Evolutionary conservation across 2,113 vertebrate species (phyloP), one percentile per base, ranked within the genome.

Genomic region (Hippocampus barbouri): DNA sequence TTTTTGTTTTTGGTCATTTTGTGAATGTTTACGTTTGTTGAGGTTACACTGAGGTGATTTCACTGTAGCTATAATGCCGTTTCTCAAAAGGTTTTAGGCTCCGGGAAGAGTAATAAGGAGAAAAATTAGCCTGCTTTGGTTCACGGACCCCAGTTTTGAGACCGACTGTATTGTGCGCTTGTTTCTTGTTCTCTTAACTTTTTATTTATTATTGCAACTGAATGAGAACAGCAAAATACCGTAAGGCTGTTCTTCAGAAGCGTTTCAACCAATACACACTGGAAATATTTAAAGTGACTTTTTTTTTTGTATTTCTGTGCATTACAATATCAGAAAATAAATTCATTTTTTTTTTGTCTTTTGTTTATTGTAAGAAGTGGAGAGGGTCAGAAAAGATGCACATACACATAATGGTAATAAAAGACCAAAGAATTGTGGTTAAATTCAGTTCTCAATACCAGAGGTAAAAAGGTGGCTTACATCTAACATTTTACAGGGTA

Each of bases 361-460:
- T 84, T 90, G 76, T 93, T 93, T 91, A 90, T 85, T 85, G 79
- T 89, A 92, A 89, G 86, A 91, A 89, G 73, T 51, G 72, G 30
- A 40, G 67, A 65, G 71, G 51, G 66, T 69, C 49, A 76, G 66
- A 51, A 81, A 66, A 78, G 77, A 87, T 79, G 85, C 88, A 89
- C 53, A 54, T 90, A 92, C 83, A 90, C 86, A 85, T 77, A 80
- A 75, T 74, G 84, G 83, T 85, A 83, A 83, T 87, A 89, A 81
- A 83, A 79, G 70, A 69, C 83, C 75, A 86, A 80, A 71, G 80
- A 84, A 89, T 82, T 89, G 79, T 25, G 69, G 83, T 90, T 91
- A 89, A 85, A 83, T 78, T 85, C 70, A 81, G 73, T 82, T 82
- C 78, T 85, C 72, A 79, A 85, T 30, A 86, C 77, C 79, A 87